Base-by-base conservation (phyloP, 2,113 vertebrate species). In the Pterocles orientalis region DNA sequence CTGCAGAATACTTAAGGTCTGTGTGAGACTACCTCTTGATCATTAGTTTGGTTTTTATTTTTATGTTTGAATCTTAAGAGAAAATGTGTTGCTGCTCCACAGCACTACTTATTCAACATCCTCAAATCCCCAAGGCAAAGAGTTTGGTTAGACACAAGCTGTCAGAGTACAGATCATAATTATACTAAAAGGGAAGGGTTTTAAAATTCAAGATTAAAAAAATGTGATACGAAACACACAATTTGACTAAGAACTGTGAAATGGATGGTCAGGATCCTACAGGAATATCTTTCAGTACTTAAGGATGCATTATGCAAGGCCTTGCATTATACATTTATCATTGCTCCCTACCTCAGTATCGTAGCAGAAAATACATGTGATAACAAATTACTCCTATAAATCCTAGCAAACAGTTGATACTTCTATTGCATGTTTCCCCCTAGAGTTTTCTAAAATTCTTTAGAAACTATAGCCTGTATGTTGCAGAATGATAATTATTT, bases 111-210 rank as follows among this genome's bases (percentile, higher is more conserved):
- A 91, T 54, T 86, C 77, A 91, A 84, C 48, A 53, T 68, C 62
- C 51, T 56, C 48, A 94, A 92, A 88, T 97, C 86, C 87, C 87
- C 61, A 96, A 57, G 87, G 87, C 91, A 94, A 81, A 86, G 66
- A 71, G 61, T 86, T 94, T 93, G 93, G 76, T 93, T 93, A 95
- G 94, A 93, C 61, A 82, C 65, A 94, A 86, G 91, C 86, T 95
- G 70, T 54, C 69, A 88, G 85, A 96, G 47, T 39, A 75, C 69
- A 94, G 84, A 87, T 85, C 77, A 57, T 86, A 91, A 94, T 79
- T 94, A 88, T 31, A 94, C 47, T 80, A 69, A 84, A 83, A 72
- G 31, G 26, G 18, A 94, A 88, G 50, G 16, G 23, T 86, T 94
- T 75, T 79, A 90, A 96, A 96, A 90, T 90, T 94, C 76, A 94